Evolutionary conservation across 92 coral and sea anemone species (phyloP), one percentile per base, ranked within the genome.

Genomic region (Porites divaricata): DNA sequence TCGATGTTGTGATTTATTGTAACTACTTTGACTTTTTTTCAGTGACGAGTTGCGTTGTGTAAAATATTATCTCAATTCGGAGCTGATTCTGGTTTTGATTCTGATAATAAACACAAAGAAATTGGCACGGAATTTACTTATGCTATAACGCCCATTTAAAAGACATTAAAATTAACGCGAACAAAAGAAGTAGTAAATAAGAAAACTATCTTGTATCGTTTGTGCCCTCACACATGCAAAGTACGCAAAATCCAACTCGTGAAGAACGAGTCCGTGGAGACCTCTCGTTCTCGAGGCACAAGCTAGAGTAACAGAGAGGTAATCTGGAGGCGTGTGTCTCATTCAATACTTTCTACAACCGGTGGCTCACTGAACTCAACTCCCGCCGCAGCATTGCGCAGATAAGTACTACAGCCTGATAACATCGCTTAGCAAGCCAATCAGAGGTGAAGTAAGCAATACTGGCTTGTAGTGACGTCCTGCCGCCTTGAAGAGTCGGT

Each of bases 371-470:
- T 82, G 79, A 82, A 82, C 61, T 49, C 63, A 61, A 26, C 86
- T 72, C 79, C 78, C 79, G 78, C 86, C 86, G 79, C 86, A 82
- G 49, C 86, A 8, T 26, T 61, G 79, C 14, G 79, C 26, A 72
- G 79, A 82, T 82, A 72, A 82, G 86, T 72, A 63, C 22, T 59
- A 49, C 13, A 41, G 17, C 56, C 6, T 61, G 86, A 82, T 82
- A 82, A 82, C 28, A 82, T 82, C 86, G 75, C 24, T 63, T 10
- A 12, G 65, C 73, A 45, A 54, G 63, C 86, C 86, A 82, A 82
- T 82, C 86, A 82, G 72, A 63, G n/a, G 56, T 61, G 22, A 72
- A 79, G 62, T 82, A 59, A 72, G 72, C 63, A 13, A 82, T 56
- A 52, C 69, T 63, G 71, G 71, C 72, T 82, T 50, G 79, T 63